Base-by-base conservation (phyloP, 2,888 invertebrate genomes). In the Brachyopa scutellaris region DNA sequence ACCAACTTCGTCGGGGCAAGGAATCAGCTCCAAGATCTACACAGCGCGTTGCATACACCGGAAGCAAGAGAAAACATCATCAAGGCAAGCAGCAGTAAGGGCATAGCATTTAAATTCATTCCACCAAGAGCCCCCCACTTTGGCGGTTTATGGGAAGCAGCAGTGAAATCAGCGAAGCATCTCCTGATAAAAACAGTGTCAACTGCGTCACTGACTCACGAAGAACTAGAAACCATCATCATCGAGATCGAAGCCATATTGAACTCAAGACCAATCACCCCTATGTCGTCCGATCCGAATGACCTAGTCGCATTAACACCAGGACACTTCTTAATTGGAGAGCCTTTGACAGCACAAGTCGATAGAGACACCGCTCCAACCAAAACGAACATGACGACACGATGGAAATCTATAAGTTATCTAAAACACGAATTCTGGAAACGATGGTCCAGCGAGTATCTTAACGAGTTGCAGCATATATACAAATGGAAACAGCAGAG, bases 241-340 rank as follows among this genome's bases (percentile, higher is more conserved):
- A 38, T 11, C 5, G 61, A 62, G 23, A 33, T 66, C 11, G 53
- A 66, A 33, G 61, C 53, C 1, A 49, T 78, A 19, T 17, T 70
- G 2, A 70, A 57, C 33, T 73, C 73, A 5, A 7, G 67, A 23
- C 70, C 77, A 3, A 17, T 61, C 1, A 53, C 69, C 1, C 62
- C 77, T 29, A n/a, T 77, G n/a, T 47, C 45, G 9, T 4, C 40
- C 7, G 67, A 67, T 47, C 80, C 74, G 7, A 62, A 38, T 29
- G 80, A 74, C 13, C 13, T 80, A 8, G 9, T 40, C 8, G 47
- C 80, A 1, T 23, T 74, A 1, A 74, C 80, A 11, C 80, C 74
- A 8, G 80, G 29, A 9, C 51, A 51, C 15, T 31, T 17, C 9
- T 31, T 51, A 3, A 29, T 36, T 9, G 36, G n/a, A 21, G 13